These are phyloP conservation scores for Trichogramma evanescens DNA, from an alignment of 2,888 invertebrate genomes.

Conservation along the genomic window DNA sequence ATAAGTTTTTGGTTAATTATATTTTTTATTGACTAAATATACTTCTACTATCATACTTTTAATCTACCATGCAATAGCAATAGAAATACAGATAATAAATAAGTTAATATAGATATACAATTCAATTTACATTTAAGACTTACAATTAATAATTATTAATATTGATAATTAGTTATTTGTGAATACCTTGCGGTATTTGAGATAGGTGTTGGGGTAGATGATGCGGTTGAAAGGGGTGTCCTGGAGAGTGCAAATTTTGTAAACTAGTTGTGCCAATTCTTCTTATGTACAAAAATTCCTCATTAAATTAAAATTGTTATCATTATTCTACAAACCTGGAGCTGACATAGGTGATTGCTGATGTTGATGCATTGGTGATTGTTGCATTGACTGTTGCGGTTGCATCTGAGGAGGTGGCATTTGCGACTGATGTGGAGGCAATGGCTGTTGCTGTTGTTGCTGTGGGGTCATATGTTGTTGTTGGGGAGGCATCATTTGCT, in stretches of 20 bases:
- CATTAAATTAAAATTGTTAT: background rate
- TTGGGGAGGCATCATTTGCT: conserved; percentile 13
- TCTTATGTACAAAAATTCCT: background rate
- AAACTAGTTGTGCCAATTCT: background rate
- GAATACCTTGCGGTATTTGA: conserved; percentile 22
- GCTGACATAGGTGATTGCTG: conserved; percentile 16
- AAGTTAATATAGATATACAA: background rate
- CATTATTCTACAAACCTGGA: conserved; percentile 5
- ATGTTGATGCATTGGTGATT: conserved; percentile 23
- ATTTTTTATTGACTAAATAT: conserved; percentile 2
- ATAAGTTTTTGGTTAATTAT: background rate
- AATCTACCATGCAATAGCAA: background rate
- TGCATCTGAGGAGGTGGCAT: conserved; percentile 10
- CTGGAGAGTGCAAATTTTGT: conserved; percentile 14
- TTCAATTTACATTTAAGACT: background rate
- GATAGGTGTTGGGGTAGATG: conserved; percentile 30
- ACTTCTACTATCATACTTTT: conserved; percentile 18
- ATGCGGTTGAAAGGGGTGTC: conserved; percentile 28
- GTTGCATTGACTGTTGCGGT: conserved; percentile 14
- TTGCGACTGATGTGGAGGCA: conserved; percentile 19
- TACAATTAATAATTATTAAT: background rate
- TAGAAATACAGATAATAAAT: background rate
- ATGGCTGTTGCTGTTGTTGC: conserved; percentile 8
- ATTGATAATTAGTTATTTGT: background rate
- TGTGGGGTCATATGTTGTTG: conserved; percentile 14